Evolutionary conservation across 2,888 invertebrate species (phyloP).

Genomic region (Frankliniella intonsa): DNA sequence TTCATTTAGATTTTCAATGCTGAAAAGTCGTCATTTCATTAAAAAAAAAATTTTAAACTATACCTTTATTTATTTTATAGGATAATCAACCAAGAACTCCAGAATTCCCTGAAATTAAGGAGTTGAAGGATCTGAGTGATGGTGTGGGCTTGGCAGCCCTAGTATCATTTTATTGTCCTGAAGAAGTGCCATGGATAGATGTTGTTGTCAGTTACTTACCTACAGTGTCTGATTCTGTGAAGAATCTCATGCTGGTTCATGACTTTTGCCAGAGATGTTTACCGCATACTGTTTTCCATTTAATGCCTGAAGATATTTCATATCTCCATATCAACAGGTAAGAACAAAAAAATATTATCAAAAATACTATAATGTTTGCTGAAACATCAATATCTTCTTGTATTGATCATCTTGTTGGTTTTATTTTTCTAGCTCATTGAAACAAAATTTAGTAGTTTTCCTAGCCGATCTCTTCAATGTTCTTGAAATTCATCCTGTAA

Average conservation of each 20-base stretch:
- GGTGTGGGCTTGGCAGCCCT: constrained; percentile 84
- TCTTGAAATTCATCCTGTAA: constrained; percentile 87
- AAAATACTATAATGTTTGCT: constrained; percentile 29
- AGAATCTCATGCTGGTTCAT: constrained; percentile 83
- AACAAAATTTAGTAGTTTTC: constrained; percentile 84
- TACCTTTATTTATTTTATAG: constrained; percentile 46
- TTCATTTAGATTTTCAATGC: background rate
- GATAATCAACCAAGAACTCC: constrained; percentile 51
- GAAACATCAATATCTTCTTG: constrained; percentile 32
- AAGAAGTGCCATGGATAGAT: constrained; percentile 67
- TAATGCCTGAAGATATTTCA: constrained; percentile 92
- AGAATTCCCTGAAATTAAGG: constrained; percentile 66
- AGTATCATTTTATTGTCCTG: constrained; percentile 86
- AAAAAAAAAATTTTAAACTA: too few relatives aligned
- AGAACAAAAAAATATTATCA: constrained; percentile 41
- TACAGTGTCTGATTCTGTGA: constrained; percentile 81
- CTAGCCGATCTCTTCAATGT: constrained; percentile 91
- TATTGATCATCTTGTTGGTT: constrained; percentile 25
- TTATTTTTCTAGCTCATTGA: constrained; percentile 65
- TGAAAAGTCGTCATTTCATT: too few relatives aligned
- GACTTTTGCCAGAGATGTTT: constrained; percentile 80
- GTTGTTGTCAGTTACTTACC: constrained; percentile 58
- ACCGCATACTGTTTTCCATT: constrained; percentile 85
- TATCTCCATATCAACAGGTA: constrained; percentile 75
- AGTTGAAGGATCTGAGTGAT: constrained; percentile 83